Evolutionary conservation across 2,797 vertebrate genomes (phyloP), one percentile per base, ranked within the genome.

Genomic region (Hozukius guyotensis): DNA sequence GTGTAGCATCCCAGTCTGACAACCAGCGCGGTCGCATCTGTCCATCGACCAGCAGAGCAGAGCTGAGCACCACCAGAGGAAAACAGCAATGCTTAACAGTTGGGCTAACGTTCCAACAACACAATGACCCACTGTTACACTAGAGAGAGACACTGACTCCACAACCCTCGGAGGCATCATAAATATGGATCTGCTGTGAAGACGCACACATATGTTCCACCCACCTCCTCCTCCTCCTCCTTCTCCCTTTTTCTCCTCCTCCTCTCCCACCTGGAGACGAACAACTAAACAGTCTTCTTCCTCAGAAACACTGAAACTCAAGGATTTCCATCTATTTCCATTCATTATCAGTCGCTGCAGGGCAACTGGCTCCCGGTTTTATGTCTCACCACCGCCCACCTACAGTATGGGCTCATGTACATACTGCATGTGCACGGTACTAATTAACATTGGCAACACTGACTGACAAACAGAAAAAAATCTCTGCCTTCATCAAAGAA

Each of bases 301-400:
- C 80, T 86, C 59, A 86, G 74, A 91, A 90, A 90, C 78, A 88
- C 77, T 76, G 56, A 87, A 92, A 89, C 67, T 85, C 59, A 32
- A 81, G 63, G 55, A 90, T 92, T 90, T 93, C 86, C 91, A 93
- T 94, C 77, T 49, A 92, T 94, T 92, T 92, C 20, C 86, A 93
- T 93, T 89, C 68, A 88, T 89, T 79, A 89, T 75, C 83, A 72
- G 84, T 63, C 6, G 20, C 89, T 14, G 29, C 78, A 56, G 84
- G 85, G 83, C 71, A 87, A 82, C 83, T 67, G 80, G 77, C 88
- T 88, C 86, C 72, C 64, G 36, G 79, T 86, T 87, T 82, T 49
- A 59, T 61, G 78, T 81, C 82, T 89, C 85, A 80, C 79, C 80
- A 42, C 89, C 91, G 78, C 92, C 93, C 88, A 94, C 91, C 87